Percentiles rank a stretch among this genome's conserved stretches.
Conservation (phyloP, 2,113 vertebrate species). For the Phalacrocorax carbo region DNA sequence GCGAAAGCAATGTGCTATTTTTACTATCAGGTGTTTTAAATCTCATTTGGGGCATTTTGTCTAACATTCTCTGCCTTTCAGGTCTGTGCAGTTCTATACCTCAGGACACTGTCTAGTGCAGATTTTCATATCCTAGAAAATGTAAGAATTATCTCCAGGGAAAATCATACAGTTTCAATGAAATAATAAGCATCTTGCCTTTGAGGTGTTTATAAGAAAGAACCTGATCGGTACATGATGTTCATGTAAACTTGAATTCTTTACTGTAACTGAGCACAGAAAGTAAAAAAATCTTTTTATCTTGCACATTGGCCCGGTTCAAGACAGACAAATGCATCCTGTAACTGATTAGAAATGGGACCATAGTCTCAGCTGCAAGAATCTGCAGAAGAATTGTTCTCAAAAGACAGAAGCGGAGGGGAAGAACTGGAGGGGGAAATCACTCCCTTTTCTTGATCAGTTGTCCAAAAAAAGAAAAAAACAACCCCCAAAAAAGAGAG, state of each 20-base stretch:
- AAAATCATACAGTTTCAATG: background rate
- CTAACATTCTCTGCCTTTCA: background rate
- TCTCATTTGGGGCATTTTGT: background rate
- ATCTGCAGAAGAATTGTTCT: conserved; percentile 36
- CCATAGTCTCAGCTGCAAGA: background rate
- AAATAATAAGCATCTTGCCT: background rate
- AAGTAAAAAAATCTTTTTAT: conserved; percentile 1
- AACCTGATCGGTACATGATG: background rate
- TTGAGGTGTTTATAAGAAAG: background rate
- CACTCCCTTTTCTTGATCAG: conserved; percentile 12
- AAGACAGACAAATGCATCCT: background rate
- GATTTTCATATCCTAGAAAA: background rate
- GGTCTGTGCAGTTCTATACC: background rate
- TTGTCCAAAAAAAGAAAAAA: background rate
- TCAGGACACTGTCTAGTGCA: background rate
- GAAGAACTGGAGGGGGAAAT: conserved; percentile 25
- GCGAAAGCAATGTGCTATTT: background rate
- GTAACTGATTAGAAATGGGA: conserved; percentile 14
- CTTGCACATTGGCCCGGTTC: background rate
- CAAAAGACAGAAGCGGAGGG: conserved; percentile 16
- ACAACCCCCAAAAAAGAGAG: background rate
- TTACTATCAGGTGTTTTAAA: background rate
- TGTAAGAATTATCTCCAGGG: background rate
- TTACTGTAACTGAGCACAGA: background rate
- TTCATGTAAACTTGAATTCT: background rate